Evolutionary conservation across 2,113 vertebrate genomes (phyloP).

Genomic region (Tympanuchus pallidicinctus): DNA sequence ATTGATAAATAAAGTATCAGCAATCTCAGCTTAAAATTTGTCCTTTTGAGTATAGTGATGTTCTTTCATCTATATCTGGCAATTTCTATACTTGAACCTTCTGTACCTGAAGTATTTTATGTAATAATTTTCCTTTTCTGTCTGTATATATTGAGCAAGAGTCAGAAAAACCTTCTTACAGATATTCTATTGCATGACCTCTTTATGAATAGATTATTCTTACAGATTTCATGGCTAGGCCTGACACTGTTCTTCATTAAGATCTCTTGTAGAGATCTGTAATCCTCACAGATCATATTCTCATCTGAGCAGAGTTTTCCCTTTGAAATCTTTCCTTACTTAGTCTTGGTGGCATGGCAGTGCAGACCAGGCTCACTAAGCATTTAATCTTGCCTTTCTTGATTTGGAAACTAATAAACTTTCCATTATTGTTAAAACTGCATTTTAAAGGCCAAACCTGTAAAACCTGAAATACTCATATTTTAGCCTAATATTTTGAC

Average conservation of each 20-base stretch:
- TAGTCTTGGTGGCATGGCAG: neutral
- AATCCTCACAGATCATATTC: neutral
- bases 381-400: neutral
- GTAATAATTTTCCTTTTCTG: neutral
- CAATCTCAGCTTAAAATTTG: neutral
- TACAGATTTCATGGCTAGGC: neutral
- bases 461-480: neutral
- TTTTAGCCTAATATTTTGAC: neutral
- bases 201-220: neutral
- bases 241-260: neutral
- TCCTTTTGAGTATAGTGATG: neutral
- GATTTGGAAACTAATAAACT: neutral
- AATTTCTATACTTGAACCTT: neutral
- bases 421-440: neutral
- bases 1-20: neutral
- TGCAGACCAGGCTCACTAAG: neutral
- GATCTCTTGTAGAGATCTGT: neutral
- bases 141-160: neutral
- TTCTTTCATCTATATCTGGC: neutral
- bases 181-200: neutral
- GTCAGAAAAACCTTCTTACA: neutral
- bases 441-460: neutral
- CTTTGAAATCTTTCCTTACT: neutral
- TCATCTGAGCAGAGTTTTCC: neutral
- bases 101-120: neutral